Base-by-base conservation (phyloP, 1,140 invertebrate genomes). In the Trichonephila clavipes region DNA sequence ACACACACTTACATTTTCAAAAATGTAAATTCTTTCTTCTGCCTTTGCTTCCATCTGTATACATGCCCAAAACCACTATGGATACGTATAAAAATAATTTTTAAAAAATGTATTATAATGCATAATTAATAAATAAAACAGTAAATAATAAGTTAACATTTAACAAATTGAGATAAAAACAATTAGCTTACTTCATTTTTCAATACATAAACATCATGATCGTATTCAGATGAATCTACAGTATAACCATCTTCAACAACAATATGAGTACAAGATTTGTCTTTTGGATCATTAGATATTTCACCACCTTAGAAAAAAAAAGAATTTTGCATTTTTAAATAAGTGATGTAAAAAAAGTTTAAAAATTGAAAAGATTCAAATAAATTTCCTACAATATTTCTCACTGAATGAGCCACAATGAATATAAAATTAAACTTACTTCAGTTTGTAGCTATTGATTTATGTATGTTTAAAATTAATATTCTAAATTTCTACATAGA, bases 51-150 rank as follows among this genome's bases (percentile, higher is more conserved):
- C 98, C 96, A 99, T 99, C 96, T 99, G 98, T 88, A 99, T 98
- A 69, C 98, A 98, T 0, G 97, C 98, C 98, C 99, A 99, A 96
- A 99, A 99, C 99, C 99, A 99, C 96, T 99, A 92, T 89, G 72
- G 94, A 51, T n/a, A n/a, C 34, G 58, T 51, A 58, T 40, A 69
- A 87, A 77, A 0, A 40, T 0, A 77, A 72, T 28, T 72, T 28
- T 5, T 14, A 24, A 28, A 34, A 72, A 34, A 77, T 16, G 18
- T 16, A 16, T 18, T 72, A 10, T 7, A 51, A 51, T 51, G 10
- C 28, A 18, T 34, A 34, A 77, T 40, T 69, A 6, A 34, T 19
- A 6, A 77, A 40, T 8, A 34, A 4, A 72, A 19, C 34, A 77
- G 28, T 3, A 51, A 34, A 28, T 16, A 77, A 77, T 18, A 77